Base-by-base conservation (phyloP, 2,797 vertebrate genomes). In the Anguilla obscura region DNA sequence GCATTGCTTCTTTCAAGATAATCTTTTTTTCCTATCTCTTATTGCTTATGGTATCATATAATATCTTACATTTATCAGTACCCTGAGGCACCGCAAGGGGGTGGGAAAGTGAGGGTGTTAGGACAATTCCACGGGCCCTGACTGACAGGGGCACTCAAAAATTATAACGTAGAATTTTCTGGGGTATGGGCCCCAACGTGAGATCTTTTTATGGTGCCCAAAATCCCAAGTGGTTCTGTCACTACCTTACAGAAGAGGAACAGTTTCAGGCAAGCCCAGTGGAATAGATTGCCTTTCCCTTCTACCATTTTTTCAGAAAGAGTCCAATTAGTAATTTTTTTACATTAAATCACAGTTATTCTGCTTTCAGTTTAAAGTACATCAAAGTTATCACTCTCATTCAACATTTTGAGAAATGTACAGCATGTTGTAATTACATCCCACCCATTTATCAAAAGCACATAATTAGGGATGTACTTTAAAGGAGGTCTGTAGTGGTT, bases 401-500 rank as follows among this genome's bases (percentile, higher is more conserved):
- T 79, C 5, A 18, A 45, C 33, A 79, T 40, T 79, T 79, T 40
- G 16, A 79, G 16, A 79, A 36, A 79, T 79, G 74, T 45, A 40
- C 4, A 40, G 18, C 27, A 33, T 30, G 27, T 71, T 12, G 69
- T 36, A 9, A 50, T 84, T 48, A 50, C 80, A 84, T 84, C 24
- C n/a, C 48, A 84, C 7, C 50, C 80, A 50, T 84, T 84, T 9
- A 84, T 84, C 45, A 84, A 8, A 54, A 27, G 12, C 83, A 84
- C 24, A 84, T 33, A 84, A 16, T 27, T 52, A 83, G 6, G 45
- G 24, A 2, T 21, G 21, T 58, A 84, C 50, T 56, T 30, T 9
- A 84, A 56, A 54, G 50, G 52, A 27, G 5, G 50, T 50, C 40
- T 45, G 40, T 3, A 50, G 21, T 24, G 45, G 45, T 82, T 82